These are phyloP conservation scores for Sparidentex hasta DNA, from an alignment of 2,797 vertebrate genomes.

Conservation along the genomic window DNA sequence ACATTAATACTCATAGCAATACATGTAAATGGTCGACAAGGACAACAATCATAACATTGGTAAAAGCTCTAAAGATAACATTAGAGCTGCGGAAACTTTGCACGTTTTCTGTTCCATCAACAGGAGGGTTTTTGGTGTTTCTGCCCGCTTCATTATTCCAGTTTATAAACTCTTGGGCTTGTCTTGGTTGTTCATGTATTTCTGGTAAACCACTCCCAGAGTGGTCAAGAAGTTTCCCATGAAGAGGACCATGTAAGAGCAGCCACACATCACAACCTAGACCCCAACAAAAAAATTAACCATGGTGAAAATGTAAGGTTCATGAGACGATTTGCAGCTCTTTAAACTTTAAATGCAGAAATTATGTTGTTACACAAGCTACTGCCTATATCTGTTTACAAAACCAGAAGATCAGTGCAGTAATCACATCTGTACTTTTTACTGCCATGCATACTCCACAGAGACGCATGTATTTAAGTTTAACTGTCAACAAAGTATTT, in stretches of 20 bases:
- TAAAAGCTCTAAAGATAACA: slow-evolving; percentile 20
- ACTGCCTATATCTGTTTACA: too few species aligned
- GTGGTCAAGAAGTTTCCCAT: slow-evolving; percentile 96
- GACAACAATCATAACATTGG: slow-evolving; percentile 6
- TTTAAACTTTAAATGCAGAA: too few species aligned
- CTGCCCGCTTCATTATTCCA: background rate
- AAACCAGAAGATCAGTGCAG: too few species aligned
- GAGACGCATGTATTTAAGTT: too few species aligned
- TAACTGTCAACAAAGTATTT: too few species aligned
- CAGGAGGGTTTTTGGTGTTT: slow-evolving; percentile 9
- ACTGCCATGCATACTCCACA: too few species aligned
- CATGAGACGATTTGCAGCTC: too few species aligned
- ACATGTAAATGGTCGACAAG: slow-evolving; percentile 8
- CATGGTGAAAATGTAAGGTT: too few species aligned
- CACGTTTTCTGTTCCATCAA: background rate
- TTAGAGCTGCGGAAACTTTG: background rate
- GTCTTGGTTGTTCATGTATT: slow-evolving; percentile 90
- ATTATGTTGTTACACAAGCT: too few species aligned
- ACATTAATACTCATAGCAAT: background rate
- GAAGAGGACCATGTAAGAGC: slow-evolving; percentile 94
- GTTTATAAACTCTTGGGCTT: slow-evolving; percentile 74
- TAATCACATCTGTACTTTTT: too few species aligned
- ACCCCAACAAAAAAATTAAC: background rate
- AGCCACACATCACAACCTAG: slow-evolving; percentile 94
- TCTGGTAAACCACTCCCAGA: slow-evolving; percentile 94